Evolutionary conservation across 2,797 vertebrate species (phyloP), one percentile per base, ranked within the genome.

Genomic region (Ptychobarbus kaznakovi): DNA sequence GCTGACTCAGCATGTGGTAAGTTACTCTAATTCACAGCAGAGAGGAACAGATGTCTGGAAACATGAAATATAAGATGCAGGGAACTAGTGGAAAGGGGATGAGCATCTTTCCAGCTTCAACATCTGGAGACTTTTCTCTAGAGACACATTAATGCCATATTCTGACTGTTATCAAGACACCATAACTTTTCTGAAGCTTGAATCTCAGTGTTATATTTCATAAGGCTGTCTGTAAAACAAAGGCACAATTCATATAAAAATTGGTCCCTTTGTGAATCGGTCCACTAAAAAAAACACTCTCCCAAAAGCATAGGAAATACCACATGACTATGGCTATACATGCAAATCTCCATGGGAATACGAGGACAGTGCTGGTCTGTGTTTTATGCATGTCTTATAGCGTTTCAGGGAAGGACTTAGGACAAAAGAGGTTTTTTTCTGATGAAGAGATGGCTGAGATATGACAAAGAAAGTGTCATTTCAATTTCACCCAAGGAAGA

Each of bases 1-100:
- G 49, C 65, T 78, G 84, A 91, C 74, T 90, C 86, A 87, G 86
- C 65, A 44, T 83, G 44, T 72, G 66, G 51, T 79, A 63, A 75
- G 82, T 88, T 63, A 61, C 18, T 61, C 6, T 69, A 7, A 66
- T 16, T 56, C 38, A 46, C 22, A 75, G 32, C 72, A 77, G 53
- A 82, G 38, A 65, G 69, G 49, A 75, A 84, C 46, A 76, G 73
- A 61, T 13, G 18, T 58, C 68, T 86, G 73, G 58, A 38, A 66
- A 56, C 44, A 65, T 66, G 66, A 84, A 81, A 82, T 81, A 49
- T 58, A 74, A 72, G 44, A 80, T 73, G 10, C 61, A 70, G 46
- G 35, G 68, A 84, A 66, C 22, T n/a, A 56, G 58, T 6, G 58
- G 68, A 75, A 85, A 86, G 46, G 28, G 18, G 56, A 66, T 66